Conservation (phyloP, 2,888 invertebrate species). For the Sinotaia quadrata region DNA sequence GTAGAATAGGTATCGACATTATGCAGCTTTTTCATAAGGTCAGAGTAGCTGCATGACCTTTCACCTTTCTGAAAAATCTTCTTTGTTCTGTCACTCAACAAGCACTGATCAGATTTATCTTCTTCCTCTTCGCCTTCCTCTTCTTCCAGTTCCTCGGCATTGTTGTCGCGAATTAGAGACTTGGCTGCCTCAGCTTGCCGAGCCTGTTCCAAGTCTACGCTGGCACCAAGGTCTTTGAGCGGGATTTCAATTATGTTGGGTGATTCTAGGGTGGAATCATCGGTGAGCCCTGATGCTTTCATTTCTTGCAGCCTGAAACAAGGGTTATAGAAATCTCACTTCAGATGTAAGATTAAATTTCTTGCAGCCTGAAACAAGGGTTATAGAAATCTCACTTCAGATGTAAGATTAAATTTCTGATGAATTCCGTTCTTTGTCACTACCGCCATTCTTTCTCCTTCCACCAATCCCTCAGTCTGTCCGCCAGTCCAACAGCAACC, state of each 20-base stretch:
- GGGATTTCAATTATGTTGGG: conserved; percentile 61
- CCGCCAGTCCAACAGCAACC: too few relatives aligned
- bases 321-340: too few relatives aligned
- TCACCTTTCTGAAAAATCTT: background rate
- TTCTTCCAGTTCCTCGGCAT: conserved; percentile 7
- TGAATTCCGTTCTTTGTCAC: too few relatives aligned
- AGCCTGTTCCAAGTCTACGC: conserved; percentile 46
- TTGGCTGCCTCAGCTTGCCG: background rate
- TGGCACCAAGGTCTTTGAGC: conserved; percentile 54
- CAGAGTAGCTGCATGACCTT: conserved; percentile 17
- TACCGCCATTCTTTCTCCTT: too few relatives aligned
- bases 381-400: too few relatives aligned
- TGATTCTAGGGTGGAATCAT: conserved; percentile 44
- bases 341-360: conserved; percentile 62
- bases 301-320: conserved; percentile 61
- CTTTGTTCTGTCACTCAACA: conserved; percentile 21
- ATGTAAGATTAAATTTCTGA: conserved; percentile 61
- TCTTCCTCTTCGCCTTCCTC: conserved; percentile 26
- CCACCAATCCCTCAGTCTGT: too few relatives aligned
- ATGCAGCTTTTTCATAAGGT: conserved; percentile 13
- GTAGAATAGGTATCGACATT: conserved; percentile 6
- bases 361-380: conserved; percentile 57
- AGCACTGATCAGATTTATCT: conserved; percentile 35
- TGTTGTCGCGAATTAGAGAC: background rate
- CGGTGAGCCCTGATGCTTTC: conserved; percentile 58